Evolutionary conservation across 2,113 vertebrate genomes (phyloP), one percentile per base, ranked within the genome.

Genomic region (Urocolius indicus): DNA sequence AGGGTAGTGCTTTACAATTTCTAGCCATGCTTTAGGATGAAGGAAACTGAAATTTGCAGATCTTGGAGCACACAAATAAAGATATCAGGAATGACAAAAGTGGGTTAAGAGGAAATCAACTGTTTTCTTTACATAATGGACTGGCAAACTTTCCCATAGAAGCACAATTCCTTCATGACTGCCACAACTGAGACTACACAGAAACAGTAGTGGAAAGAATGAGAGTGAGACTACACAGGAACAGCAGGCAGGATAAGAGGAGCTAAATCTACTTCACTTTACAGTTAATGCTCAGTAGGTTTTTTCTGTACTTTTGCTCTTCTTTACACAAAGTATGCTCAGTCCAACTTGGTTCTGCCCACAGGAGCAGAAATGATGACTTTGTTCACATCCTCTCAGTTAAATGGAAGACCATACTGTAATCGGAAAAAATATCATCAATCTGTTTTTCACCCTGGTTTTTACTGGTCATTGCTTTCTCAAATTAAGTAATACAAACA

Each of bases 301-400:
- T 76, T 91, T 36, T n/a, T n/a, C n/a, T n/a, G n/a, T n/a, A n/a
- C n/a, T 58, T 95, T 91, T 91, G 73, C 61, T 72, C 57, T 72
- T 73, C 68, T 21, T 75, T 45, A 54, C 10, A 24, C 23, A 55
- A 62, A 30, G 36, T 43, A 36, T 23, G n/a, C 43, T 92, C 32
- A n/a, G 36, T 54, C 41, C 46, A 65, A 85, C 29, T 54, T 57
- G 24, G 36, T 65, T 82, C 77, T 82, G 41, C 41, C 79, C 71
- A 65, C 11, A 43, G 34, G 1, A 84, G 73, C 68, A 90, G 82
- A 90, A 94, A 59, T 74, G 0, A 87, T 4, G 2, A 84, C 26
- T 27, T 72, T 63, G 41, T 62, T 84, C 77, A 77, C n/a, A 78
- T 30, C 54, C 18, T 90, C 55, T 77, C 43, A 51, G 10, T 68